Evolutionary conservation across 2,797 vertebrate genomes (phyloP).

Genomic region (Psittacula echo): DNA sequence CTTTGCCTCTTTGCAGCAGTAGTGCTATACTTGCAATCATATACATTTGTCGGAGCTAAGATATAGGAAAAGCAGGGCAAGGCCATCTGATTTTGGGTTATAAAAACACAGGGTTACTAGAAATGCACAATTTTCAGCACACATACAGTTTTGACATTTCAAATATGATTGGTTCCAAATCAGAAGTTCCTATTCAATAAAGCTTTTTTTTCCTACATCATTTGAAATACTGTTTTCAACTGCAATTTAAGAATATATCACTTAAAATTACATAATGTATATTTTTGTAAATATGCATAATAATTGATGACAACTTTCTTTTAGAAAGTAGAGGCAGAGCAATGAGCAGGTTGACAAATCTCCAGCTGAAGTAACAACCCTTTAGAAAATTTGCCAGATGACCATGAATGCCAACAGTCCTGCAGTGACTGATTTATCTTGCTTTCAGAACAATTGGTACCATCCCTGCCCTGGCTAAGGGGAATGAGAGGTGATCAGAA

Average conservation of each 20-base stretch:
- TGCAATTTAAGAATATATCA: not conserved
- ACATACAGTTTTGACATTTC: not conserved
- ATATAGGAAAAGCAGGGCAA: not conserved
- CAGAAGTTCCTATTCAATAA: not conserved
- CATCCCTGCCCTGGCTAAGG: not conserved
- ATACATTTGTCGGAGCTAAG: not conserved
- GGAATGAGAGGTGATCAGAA: not conserved
- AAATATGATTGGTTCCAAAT: not conserved
- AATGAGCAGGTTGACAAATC: not conserved
- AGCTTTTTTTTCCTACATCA: not conserved
- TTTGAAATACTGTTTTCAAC: not conserved
- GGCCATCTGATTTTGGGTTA: not conserved
- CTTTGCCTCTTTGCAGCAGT: not conserved
- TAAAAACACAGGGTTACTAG: not conserved
- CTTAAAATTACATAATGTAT: not conserved
- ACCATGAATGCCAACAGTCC: not conserved
- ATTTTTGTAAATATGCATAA: not conserved
- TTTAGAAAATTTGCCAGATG: not conserved
- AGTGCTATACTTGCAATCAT: not conserved
- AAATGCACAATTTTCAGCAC: not conserved
- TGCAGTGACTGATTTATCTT: not conserved
- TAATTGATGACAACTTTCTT: not conserved
- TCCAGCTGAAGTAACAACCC: not conserved
- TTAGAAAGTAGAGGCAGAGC: not conserved
- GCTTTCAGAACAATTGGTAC: not conserved